These are phyloP conservation scores for Amphiprion ocellaris DNA, from an alignment of 2,113 vertebrate species.

Conservation along the genomic window DNA sequence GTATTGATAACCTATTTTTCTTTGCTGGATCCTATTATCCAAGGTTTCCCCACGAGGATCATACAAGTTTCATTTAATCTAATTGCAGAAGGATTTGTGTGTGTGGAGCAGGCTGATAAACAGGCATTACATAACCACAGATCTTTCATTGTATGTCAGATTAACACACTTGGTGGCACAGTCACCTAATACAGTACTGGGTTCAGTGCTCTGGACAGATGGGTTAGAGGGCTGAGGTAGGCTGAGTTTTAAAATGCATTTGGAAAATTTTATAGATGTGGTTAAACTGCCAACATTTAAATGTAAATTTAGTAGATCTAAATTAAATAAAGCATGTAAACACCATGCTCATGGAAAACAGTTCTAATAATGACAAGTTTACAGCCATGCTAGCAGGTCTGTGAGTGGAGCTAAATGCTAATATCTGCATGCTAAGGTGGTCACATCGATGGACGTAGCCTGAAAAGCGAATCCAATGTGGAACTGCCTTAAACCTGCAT, in stretches of 20 bases:
- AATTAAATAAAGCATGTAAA: too few relatives aligned
- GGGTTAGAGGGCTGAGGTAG: not conserved
- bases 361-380: too few relatives aligned
- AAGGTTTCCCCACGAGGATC: slow-evolving; percentile 25
- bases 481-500: too few relatives aligned
- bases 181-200: not conserved
- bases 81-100: slow-evolving; percentile 49
- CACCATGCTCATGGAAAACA: too few relatives aligned
- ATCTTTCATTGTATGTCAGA: slow-evolving; percentile 37
- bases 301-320: too few relatives aligned
- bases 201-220: not conserved
- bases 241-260: not conserved
- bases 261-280: too few relatives aligned
- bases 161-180: slow-evolving; percentile 18
- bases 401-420: too few relatives aligned
- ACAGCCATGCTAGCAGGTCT: too few relatives aligned
- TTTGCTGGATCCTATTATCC: slow-evolving; percentile 12
- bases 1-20: slow-evolving; percentile 16
- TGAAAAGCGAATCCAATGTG: too few relatives aligned
- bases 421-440: too few relatives aligned
- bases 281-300: too few relatives aligned
- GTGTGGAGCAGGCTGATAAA: slow-evolving; percentile 38
- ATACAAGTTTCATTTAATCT: slow-evolving; percentile 52
- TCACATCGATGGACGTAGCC: too few relatives aligned
- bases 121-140: slow-evolving; percentile 32